Percentiles rank a stretch among this genome's conserved stretches.
Evolutionary conservation across 1,140 invertebrate genomes (phyloP).

Genomic region (Hylyphantes graminicola): DNA sequence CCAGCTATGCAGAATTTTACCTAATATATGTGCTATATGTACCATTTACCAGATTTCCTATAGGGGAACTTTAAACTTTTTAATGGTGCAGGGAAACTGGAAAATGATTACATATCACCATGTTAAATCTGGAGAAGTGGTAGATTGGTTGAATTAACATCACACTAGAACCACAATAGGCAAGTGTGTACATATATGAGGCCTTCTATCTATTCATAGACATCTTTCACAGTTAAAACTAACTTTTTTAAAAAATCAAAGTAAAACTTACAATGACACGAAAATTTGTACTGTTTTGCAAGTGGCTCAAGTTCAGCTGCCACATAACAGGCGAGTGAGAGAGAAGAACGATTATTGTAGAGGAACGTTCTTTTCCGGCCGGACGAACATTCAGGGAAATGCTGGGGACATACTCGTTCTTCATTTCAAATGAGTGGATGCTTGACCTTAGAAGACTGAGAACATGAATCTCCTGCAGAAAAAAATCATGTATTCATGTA

Average conservation of each 20-base stretch:
- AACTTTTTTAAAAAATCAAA: neutral
- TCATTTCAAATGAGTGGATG: conserved; percentile 21
- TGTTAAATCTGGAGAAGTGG: too few species aligned
- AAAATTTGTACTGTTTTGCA: conserved; percentile 55
- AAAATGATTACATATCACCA: too few species aligned
- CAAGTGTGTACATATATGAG: too few species aligned
- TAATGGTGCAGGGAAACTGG: too few species aligned
- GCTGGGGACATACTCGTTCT: conserved; percentile 45
- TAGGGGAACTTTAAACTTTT: too few species aligned
- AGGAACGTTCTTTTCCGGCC: conserved; percentile 10
- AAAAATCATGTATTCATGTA: conserved; percentile 8
- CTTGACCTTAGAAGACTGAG: conserved; percentile 48
- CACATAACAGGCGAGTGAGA: conserved; percentile 53
- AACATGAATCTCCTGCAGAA: conserved; percentile 53
- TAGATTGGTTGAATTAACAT: too few species aligned
- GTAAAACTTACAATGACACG: conserved; percentile 46
- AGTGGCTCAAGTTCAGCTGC: conserved; percentile 50
- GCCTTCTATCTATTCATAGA: neutral
- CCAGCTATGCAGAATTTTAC: too few species aligned
- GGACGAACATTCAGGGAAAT: conserved; percentile 42
- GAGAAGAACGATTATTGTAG: conserved; percentile 42
- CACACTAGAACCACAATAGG: too few species aligned
- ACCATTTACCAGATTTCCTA: too few species aligned
- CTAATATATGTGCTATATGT: too few species aligned
- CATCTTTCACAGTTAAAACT: neutral